Percentiles rank a stretch among this genome's conserved stretches.
These are phyloP conservation scores for Barbus barbus DNA, from an alignment of 2,113 vertebrate species.

Conservation along the genomic window DNA sequence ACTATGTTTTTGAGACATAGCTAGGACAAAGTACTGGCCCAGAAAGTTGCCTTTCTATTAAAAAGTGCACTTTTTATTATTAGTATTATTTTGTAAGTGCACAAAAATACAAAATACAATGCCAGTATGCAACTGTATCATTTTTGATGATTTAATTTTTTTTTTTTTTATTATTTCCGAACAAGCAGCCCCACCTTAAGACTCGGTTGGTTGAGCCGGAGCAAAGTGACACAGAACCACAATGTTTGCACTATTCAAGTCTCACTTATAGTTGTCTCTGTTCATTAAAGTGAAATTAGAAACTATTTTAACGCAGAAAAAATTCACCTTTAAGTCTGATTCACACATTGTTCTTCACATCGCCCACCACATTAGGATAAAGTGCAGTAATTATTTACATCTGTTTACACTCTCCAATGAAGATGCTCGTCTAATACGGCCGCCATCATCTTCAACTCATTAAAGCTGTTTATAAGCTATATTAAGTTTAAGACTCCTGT, in stretches of 20 bases:
- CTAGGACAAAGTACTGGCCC: neutral
- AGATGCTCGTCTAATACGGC: conserved; percentile 59
- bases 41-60: neutral
- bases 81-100: neutral
- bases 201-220: neutral
- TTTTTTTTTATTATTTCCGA: too few relatives aligned
- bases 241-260: neutral
- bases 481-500: conserved; percentile 70
- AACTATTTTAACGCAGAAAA: neutral
- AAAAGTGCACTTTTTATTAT: neutral
- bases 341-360: conserved; percentile 52
- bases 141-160: neutral
- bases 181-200: neutral
- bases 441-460: conserved; percentile 70
- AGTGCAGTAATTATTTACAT: conserved; percentile 70
- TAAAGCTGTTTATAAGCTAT: conserved; percentile 75
- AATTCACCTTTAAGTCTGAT: conserved; percentile 12
- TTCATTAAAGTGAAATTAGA: neutral
- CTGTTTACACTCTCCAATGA: conserved; percentile 60
- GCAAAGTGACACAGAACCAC: neutral
- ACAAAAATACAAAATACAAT: neutral
- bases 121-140: neutral
- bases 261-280: neutral
- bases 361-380: conserved; percentile 54
- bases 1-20: neutral